Conservation (phyloP, 2,888 invertebrate species). For the Schizotus pectinicornis region DNA sequence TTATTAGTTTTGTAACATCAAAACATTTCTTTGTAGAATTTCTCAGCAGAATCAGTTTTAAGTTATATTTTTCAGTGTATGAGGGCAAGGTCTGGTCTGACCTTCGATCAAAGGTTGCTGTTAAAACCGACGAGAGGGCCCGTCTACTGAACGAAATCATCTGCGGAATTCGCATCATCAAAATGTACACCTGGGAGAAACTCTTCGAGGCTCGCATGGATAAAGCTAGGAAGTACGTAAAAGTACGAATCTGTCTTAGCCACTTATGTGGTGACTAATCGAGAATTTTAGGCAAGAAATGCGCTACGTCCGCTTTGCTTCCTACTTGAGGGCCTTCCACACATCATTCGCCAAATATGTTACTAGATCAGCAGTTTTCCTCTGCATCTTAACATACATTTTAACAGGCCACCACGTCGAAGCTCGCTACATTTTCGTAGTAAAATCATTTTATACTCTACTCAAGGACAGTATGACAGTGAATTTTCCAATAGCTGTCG, state of each 20-base stretch:
- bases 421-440: conserved; percentile 83
- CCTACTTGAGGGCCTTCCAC: conserved; percentile 75
- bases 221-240: neutral
- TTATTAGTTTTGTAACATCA: too few species aligned
- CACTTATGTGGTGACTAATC: neutral
- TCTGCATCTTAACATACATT: conserved; percentile 78
- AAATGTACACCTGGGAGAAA: conserved; percentile 77
- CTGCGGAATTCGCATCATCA: conserved; percentile 72
- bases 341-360: conserved; percentile 85
- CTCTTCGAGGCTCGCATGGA: conserved; percentile 60
- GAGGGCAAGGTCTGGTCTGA: conserved; percentile 71
- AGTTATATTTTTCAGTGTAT: too few species aligned
- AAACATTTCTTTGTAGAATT: too few species aligned
- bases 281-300: conserved; percentile 66
- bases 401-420: conserved; percentile 72
- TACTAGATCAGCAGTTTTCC: conserved; percentile 82
- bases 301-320: conserved; percentile 71
- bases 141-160: conserved; percentile 74
- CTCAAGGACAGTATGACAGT: conserved; percentile 72
- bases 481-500: conserved; percentile 67
- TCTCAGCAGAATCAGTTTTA: too few species aligned
- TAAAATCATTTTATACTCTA: conserved; percentile 88
- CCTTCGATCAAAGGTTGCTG: conserved; percentile 56
- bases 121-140: conserved; percentile 67
- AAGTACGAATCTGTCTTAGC: conserved; percentile 2